Conservation (phyloP, 2,888 invertebrate species). For the Amiota communis region DNA sequence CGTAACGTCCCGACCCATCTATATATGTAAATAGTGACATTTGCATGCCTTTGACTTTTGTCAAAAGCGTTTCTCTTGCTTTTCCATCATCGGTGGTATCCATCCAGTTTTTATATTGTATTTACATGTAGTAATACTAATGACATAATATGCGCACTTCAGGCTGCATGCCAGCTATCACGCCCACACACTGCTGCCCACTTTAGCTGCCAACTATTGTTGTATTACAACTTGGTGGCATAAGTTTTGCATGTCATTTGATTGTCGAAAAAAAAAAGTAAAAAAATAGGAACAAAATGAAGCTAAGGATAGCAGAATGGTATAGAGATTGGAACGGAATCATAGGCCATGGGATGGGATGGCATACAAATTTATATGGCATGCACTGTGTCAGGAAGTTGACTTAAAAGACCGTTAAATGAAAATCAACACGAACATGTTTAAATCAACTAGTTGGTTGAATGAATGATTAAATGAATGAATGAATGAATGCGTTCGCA, state of each 20-base stretch:
- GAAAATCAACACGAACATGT: constrained; percentile 65
- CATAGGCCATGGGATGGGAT: neutral
- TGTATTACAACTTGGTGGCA: constrained; percentile 1
- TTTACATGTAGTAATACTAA: constrained; percentile 51
- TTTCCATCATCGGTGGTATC: constrained; percentile 45
- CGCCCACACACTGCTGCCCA: constrained; percentile 15
- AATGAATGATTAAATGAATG: no score
- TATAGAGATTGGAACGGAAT: neutral
- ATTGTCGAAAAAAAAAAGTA: constrained; percentile 29
- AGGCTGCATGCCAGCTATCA: constrained; percentile 33
- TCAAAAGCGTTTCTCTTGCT: neutral
- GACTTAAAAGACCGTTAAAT: constrained; percentile 68
- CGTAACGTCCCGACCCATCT: no score
- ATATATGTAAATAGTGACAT: neutral
- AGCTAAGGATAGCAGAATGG: neutral
- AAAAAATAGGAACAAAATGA: constrained; percentile 32
- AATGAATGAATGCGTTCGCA: constrained; percentile 42
- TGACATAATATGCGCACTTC: constrained; percentile 68
- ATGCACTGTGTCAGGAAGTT: constrained; percentile 67
- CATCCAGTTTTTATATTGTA: constrained; percentile 44
- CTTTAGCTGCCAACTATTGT: neutral
- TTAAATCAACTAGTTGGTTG: constrained; percentile 62
- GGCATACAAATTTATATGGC: constrained; percentile 46
- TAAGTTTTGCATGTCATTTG: constrained; percentile 56
- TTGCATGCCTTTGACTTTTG: constrained; percentile 25